These are phyloP conservation scores for Drosophila prosaltans DNA, from an alignment of 1,140 invertebrate genomes.

Conservation along the genomic window DNA sequence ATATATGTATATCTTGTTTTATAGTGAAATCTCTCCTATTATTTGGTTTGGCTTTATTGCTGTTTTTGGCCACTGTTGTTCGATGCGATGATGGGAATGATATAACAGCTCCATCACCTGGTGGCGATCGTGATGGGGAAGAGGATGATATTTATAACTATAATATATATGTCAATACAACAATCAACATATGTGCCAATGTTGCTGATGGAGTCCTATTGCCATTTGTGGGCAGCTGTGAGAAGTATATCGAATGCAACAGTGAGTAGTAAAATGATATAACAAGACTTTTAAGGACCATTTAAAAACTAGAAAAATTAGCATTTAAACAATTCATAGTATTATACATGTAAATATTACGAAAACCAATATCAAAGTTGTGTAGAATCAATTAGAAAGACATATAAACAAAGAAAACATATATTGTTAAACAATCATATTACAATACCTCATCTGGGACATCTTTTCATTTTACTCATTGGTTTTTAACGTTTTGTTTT, in stretches of 20 bases:
- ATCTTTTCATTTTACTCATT: not conserved
- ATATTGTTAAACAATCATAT: too few species aligned
- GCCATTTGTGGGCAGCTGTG: constrained; percentile 48
- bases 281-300: not conserved
- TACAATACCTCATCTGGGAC: too few species aligned
- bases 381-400: too few species aligned
- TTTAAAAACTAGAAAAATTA: too few species aligned
- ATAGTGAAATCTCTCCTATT: constrained; percentile 51
- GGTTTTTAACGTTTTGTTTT: not conserved
- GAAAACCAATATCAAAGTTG: too few species aligned
- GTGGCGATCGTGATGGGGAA: not conserved
- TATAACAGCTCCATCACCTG: constrained; percentile 46
- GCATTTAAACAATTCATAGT: too few species aligned
- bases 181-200: constrained; percentile 47
- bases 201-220: constrained; percentile 38
- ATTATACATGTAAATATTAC: too few species aligned
- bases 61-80: not conserved
- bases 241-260: constrained; percentile 35
- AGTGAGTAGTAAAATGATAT: constrained; percentile 23
- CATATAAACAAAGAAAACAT: too few species aligned
- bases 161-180: constrained; percentile 34
- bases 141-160: not conserved
- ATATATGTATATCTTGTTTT: not conserved
- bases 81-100: constrained; percentile 1
- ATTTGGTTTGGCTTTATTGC: constrained; percentile 26